Base-by-base conservation (phyloP, 2,888 invertebrate species). In the Caenorhabditis zanzibari region DNA sequence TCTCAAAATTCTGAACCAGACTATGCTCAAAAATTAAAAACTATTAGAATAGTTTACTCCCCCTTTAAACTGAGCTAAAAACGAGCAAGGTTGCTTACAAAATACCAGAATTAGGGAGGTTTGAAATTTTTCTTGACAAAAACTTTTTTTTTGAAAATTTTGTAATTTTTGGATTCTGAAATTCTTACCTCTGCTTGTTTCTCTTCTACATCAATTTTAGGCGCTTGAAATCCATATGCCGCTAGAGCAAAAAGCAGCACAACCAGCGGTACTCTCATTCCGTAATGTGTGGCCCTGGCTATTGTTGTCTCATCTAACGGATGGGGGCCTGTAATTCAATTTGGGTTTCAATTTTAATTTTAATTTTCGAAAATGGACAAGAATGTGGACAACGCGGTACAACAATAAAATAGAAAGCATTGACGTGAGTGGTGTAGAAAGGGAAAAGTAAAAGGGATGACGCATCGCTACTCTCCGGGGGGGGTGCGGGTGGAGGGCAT, bases 271-370 rank as follows among this genome's bases (percentile, higher is more conserved):
- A 64, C 14, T 47, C 22, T 63, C 79, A 79, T 79, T 26, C 6
- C 24, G 24, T 22, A 47, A 41, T 52, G 49, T 61, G 41, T 61
- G 49, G 35, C 24, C 49, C 3, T 54, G 10, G 1, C 54, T 19
- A 41, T 10, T 66, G 64, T 16, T 35, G 47, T 63, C 32, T 69
- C 71, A 71, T 79, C 26, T 14, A 52, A 24, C 19, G 22, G 16
- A 61, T 41, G 61, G 44, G n/a, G 47, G n/a, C 61, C 77, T 77
- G 77, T 69, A 71, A 77, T 54, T 2, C 10, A 44, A 77, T 77
- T 52, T 26, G 1, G 38, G 19, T 63, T 58, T 2, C 14, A n/a
- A 54, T 58, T 75, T 58, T 66, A n/a, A 54, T 58, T 75, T 58
- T 66, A 76, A 68, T 68, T 76, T 54, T 26, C 6, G 14, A 16